Evolutionary conservation across 2,888 invertebrate species (phyloP), one percentile per base, ranked within the genome.

Genomic region (Trachelus iudaicus): DNA sequence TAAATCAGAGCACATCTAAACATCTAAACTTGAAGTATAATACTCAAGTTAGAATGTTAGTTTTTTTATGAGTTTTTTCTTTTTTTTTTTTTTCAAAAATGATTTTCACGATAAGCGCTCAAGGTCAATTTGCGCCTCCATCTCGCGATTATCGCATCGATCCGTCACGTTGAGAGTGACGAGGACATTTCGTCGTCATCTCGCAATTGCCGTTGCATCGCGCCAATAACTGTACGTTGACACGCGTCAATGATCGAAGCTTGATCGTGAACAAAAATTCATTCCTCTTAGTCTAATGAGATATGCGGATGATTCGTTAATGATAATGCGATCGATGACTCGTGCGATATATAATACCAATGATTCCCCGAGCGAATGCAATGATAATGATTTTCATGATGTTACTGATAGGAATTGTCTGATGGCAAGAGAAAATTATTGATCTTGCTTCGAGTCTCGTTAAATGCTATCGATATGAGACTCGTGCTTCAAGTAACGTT

Each of bases 1-100:
- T 90, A 91, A 91, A 92, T 91, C 89, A 91, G 91, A 92, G 90
- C 90, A 92, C 91, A 91, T 90, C 91, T 92, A 91, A 91, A 92
- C 92, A 90, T 90, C 90, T 89, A 91, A 89, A 90, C 91, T 91
- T 90, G 90, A 91, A 91, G 90, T 91, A 91, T 91, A 90, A 91
- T 91, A 91, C 91, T 91, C 91, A 91, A 91, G 90, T 90, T 88
- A 87, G 86, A 87, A 89, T 88, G 87, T 88, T 89, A 89, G 89
- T 89, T 79, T 87, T 86, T 87, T 86, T 85, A 87, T 88, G 88
- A 88, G 85, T 84, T 86, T 85, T 83, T 84, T 82, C 31, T 83
- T 82, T 78, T n/a, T 31, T 37, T 2, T 1, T 71, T 71, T 71
- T 71, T 1, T 11, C 12, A 35, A 35, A 35, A 35, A 56, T 56